Base-by-base conservation (phyloP, 2,888 invertebrate genomes). In the Aproaerema taeniolella region DNA sequence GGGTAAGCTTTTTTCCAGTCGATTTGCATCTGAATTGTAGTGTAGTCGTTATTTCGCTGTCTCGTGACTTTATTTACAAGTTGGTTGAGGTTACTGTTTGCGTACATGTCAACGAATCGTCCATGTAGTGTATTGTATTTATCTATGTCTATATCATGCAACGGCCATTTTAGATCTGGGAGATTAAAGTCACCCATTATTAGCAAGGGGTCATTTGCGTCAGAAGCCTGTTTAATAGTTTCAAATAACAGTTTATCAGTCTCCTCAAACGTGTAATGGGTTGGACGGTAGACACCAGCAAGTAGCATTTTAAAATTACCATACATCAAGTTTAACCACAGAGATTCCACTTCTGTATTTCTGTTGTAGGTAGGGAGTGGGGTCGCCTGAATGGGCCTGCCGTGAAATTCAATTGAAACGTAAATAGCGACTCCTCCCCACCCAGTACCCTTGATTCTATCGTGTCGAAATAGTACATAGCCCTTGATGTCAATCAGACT, bases 351-450 rank as follows among this genome's bases (percentile, higher is more conserved):
- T 8, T 40, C 12, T 15, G 15, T 15, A 24, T 35, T 24, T 11
- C 31, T 34, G 15, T 38, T 37, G 17, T 20, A 31, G 13, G 33
- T 41, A 2, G 33, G 33, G 14, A 38, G 37, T 25, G 12, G 30
- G 9, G 20, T 41, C 3, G 38, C 38, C 15, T 20, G 28, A n/a
- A 41, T 38, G 8, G 37, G 38, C 1, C 8, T 38, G 15, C 14
- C 20, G 10, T 28, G 10, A 15, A 14, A 16, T 4, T 38, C 15
- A 29, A 17, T n/a, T 10, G 38, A 15, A 10, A 41, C 41, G 16
- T 36, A 41, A 10, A 41, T 41, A 29, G 41, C 41, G 2, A 41
- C 41, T 20, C 41, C 41, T n/a, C 41, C 41, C 38, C 32, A 31
- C 10, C 37, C 37, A 8, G n/a, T 38, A 8, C 41, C 41, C 8